Evolutionary conservation across 2,888 invertebrate species (phyloP), one percentile per base, ranked within the genome.

Genomic region (Mactromeris polynyma): DNA sequence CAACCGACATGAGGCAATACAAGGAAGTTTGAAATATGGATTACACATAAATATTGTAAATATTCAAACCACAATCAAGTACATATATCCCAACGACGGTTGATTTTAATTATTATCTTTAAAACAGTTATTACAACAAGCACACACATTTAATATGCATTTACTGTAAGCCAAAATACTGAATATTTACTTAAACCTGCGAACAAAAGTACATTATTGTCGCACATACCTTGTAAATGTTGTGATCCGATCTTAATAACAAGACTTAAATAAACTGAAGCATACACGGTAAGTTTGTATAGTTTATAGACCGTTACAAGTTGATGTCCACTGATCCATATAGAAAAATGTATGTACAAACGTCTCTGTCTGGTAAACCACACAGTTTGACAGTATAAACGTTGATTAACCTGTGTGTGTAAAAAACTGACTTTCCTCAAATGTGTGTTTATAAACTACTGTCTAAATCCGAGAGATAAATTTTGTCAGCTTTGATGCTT

Each of bases 231-330:
- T 64, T 26, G 0, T 26, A 64, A 64, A 4, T 64, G 58, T 64
- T 64, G 58, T 64, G 58, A 64, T 64, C 58, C 26, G 58, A n/a
- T 64, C 26, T n/a, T 26, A 26, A 64, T 64, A 26, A 26, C 58
- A 26, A 7, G 58, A 2, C 26, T 64, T 9, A 64, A 64, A n/a
- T 64, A 64, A 64, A 26, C 2, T 17, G 26, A 1, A 64, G 26
- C n/a, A 58, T 21, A 58, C 58, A 21, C 58, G n/a, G n/a, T 58
- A 21, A 19, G 58, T 58, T 64, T 26, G 26, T 26, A 2, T 26
- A 64, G 58, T 64, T 64, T 26, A 64, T 26, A 64, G 58, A 64
- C 58, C 58, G 58, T 64, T 26, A n/a, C n/a, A 64, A 64, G 46
- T 46, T 4, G 11, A 4, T 14, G 46, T 26, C 58, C 26, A 26